These are phyloP conservation scores for Thunnus thynnus DNA, from an alignment of 2,113 vertebrate genomes.

Conservation along the genomic window DNA sequence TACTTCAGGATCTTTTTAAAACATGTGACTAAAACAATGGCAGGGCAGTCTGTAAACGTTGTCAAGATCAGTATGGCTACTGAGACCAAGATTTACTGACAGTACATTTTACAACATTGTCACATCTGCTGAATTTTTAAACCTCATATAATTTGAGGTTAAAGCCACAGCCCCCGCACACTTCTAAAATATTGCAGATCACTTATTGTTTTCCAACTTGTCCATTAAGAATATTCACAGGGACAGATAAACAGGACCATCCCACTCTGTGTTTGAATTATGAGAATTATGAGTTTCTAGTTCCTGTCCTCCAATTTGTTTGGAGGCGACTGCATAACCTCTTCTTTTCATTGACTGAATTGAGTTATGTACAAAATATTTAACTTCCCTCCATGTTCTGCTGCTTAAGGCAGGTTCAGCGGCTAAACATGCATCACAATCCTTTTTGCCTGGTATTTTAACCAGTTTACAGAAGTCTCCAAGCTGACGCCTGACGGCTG, in stretches of 20 bases:
- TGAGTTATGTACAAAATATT: constrained; percentile 82
- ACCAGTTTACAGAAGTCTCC: constrained; percentile 74
- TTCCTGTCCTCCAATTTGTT: constrained; percentile 50
- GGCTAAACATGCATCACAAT: constrained; percentile 79
- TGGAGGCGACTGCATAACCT: constrained; percentile 43
- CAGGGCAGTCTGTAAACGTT: constrained; percentile 16
- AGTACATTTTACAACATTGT: constrained; percentile 25
- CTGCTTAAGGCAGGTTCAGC: constrained; percentile 75
- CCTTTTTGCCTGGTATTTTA: constrained; percentile 81
- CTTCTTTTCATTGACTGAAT: constrained; percentile 77
- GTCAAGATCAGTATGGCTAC: not conserved
- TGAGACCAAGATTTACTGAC: constrained; percentile 16
- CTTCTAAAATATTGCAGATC: not conserved
- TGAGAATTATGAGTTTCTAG: constrained; percentile 56
- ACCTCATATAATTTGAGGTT: not conserved
- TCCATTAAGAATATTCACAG: constrained; percentile 61
- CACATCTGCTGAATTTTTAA: constrained; percentile 27
- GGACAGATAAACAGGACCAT: constrained; percentile 80
- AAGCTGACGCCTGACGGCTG: constrained; percentile 74
- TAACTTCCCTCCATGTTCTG: constrained; percentile 80
- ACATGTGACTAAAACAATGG: constrained; percentile 18
- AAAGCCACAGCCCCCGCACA: constrained; percentile 18
- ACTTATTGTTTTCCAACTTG: constrained; percentile 19
- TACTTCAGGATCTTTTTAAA: not conserved
- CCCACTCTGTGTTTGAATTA: constrained; percentile 66